These are phyloP conservation scores for Meiosimyza platycephala DNA, from an alignment of 2,888 invertebrate species.

Conservation along the genomic window DNA sequence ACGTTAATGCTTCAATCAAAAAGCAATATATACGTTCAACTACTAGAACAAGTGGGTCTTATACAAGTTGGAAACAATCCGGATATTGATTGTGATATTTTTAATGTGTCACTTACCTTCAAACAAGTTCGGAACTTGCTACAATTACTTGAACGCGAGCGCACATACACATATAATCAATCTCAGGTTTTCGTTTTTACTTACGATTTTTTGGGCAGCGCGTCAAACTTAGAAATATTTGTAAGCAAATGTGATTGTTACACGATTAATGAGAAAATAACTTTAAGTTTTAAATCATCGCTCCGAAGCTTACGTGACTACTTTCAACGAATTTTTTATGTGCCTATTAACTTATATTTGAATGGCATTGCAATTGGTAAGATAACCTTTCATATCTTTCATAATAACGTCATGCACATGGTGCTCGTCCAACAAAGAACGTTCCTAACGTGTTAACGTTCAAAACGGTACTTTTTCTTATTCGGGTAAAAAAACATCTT, in stretches of 20 bases:
- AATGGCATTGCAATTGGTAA: constrained; percentile 64
- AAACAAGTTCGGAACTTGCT: constrained; percentile 55
- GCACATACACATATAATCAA: constrained; percentile 9
- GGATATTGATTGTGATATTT: constrained; percentile 59
- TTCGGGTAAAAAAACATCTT: no score
- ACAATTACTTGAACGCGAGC: constrained; percentile 49
- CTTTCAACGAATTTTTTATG: constrained; percentile 66
- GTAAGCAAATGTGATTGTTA: constrained; percentile 59
- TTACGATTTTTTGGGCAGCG: constrained; percentile 62
- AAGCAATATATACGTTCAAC: constrained; percentile 61
- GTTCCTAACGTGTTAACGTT: no score
- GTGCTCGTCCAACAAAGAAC: no score
- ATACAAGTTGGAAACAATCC: constrained; percentile 63
- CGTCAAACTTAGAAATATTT: constrained; percentile 55
- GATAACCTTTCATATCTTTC: constrained; percentile 2
- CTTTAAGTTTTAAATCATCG: constrained; percentile 68
- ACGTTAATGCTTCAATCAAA: constrained; percentile 62
- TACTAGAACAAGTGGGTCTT: constrained; percentile 60
- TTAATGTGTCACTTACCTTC: constrained; percentile 58
- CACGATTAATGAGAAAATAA: constrained; percentile 67
- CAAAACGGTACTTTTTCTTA: no score
- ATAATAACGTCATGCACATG: no score
- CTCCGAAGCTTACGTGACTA: constrained; percentile 65
- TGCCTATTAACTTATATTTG: constrained; percentile 67
- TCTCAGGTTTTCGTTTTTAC: constrained; percentile 49